Base-by-base conservation (phyloP, 30 jellyfish, hydroid and myxozoan genomes). In the Catostylus mosaicus region DNA sequence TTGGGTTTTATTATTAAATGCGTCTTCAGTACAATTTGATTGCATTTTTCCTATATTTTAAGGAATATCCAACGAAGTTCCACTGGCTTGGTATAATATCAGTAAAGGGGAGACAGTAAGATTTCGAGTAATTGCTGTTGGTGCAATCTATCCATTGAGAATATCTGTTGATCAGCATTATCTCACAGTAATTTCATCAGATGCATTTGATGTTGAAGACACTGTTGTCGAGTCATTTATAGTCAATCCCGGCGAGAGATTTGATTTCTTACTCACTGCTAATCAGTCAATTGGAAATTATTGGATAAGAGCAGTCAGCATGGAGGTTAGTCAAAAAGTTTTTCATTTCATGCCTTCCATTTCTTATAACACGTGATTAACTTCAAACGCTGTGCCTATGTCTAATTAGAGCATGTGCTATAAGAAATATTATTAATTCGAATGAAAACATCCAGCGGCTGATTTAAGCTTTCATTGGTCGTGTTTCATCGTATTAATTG, bases 231-330 rank as follows among this genome's bases (percentile, higher is more conserved):
- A 93, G 65, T 93, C 98, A 0, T 80, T 93, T 45, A 76, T 93
- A 18, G 57, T 93, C 26, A 83, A 83, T 62, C 96, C 97, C 16
- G 98, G 98, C 34, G 98, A 93, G 68, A 35, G 98, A 32, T 93
- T 80, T 37, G 98, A 93, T 60, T 93, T 93, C 76, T 33, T 93
- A 37, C 82, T 93, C 4, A 88, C 78, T 4, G 97, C 98, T n/a
- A 71, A 87, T 77, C 90, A 88, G 52, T 30, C 63, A 16, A 59
- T 80, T 43, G 96, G 80, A 29, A 93, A 88, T 78, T 93, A 93
- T 65, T 93, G 98, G 98, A 71, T 93, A 10, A 75, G 97, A 22
- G 96, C 96, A 0, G 93, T 68, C 47, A 78, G 97, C 73, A 68
- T 89, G 91, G 99, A 94, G 96, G 99, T 94, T 48, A 16, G 89